A percentile compares a stretch with the other conserved stretches of the same genome.
Conservation (phyloP, 2,113 vertebrate genomes). For the Choloepus hoffmanni region DNA sequence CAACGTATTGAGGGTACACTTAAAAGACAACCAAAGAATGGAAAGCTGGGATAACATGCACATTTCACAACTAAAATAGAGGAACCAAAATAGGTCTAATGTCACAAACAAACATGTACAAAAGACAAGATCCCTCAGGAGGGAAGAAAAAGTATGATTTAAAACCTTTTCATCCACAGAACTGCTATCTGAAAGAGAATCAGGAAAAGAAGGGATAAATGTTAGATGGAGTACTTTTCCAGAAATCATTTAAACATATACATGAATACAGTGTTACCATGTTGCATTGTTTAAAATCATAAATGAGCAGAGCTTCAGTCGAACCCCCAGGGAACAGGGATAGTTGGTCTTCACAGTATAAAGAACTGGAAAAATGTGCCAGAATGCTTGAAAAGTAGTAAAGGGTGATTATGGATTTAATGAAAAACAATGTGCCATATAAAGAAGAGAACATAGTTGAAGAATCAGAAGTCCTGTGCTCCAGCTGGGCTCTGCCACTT, state of each 20-base stretch:
- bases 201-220: slow-evolving; percentile 88
- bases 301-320: not conserved
- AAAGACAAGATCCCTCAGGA: slow-evolving; percentile 85
- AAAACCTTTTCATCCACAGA: slow-evolving; percentile 99
- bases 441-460: slow-evolving; percentile 12
- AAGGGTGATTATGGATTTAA: slow-evolving; percentile 13
- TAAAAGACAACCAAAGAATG: slow-evolving; percentile 85
- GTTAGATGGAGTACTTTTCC: slow-evolving; percentile 87
- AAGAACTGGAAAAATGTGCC: not conserved
- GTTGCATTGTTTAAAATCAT: slow-evolving; percentile 48
- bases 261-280: slow-evolving; percentile 56
- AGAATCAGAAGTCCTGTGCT: not conserved
- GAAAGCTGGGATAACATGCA: slow-evolving; percentile 89
- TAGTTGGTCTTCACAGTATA: not conserved
- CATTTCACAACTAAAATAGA: slow-evolving; percentile 87
- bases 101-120: slow-evolving; percentile 88
- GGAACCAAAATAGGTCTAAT: slow-evolving; percentile 85
- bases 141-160: slow-evolving; percentile 86
- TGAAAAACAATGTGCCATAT: not conserved
- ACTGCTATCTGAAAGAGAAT: slow-evolving; percentile 95
- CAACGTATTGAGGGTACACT: slow-evolving; percentile 84
- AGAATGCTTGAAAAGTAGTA: slow-evolving; percentile 24
- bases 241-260: slow-evolving; percentile 65
- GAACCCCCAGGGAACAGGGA: not conserved
- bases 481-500: not conserved